These are phyloP conservation scores for Leptinotarsa tumamoca DNA, from an alignment of 2,888 invertebrate species.

Conservation along the genomic window DNA sequence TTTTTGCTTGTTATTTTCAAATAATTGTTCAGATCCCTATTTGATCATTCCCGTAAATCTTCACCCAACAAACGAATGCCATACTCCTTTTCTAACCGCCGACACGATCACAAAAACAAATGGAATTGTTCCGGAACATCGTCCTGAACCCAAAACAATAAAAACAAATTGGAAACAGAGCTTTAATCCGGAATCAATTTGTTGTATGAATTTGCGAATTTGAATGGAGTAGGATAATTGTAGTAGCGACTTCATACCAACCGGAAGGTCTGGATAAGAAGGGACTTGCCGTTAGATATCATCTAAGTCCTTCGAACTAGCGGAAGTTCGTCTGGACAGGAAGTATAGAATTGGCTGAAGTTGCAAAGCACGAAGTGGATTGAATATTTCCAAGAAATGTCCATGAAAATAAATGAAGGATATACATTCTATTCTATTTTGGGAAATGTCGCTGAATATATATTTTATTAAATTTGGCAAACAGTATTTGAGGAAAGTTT, in stretches of 20 bases:
- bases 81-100: neutral
- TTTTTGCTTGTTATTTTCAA: too few species aligned
- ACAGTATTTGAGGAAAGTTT: too few species aligned
- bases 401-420: too few species aligned
- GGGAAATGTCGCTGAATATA: too few species aligned
- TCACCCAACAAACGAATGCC: neutral
- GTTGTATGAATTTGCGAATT: slow-evolving; percentile 22
- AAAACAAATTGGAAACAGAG: slow-evolving; percentile 23
- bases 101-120: slow-evolving; percentile 23
- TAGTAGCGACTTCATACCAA: slow-evolving; percentile 13
- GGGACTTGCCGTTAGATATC: slow-evolving; percentile 12
- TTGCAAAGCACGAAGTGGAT: neutral
- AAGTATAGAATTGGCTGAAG: neutral
- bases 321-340: slow-evolving; percentile 15
- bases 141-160: slow-evolving; percentile 22
- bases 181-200: slow-evolving; percentile 18
- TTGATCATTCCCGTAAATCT: too few species aligned
- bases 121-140: slow-evolving; percentile 28
- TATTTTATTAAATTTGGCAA: too few species aligned
- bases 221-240: slow-evolving; percentile 18
- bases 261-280: slow-evolving; percentile 16
- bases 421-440: too few species aligned
- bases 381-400: neutral
- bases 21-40: too few species aligned
- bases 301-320: neutral